A percentile compares a stretch with the other conserved stretches of the same genome.
Conservation (phyloP, 2,888 invertebrate genomes). For the Xestia xanthographa region DNA sequence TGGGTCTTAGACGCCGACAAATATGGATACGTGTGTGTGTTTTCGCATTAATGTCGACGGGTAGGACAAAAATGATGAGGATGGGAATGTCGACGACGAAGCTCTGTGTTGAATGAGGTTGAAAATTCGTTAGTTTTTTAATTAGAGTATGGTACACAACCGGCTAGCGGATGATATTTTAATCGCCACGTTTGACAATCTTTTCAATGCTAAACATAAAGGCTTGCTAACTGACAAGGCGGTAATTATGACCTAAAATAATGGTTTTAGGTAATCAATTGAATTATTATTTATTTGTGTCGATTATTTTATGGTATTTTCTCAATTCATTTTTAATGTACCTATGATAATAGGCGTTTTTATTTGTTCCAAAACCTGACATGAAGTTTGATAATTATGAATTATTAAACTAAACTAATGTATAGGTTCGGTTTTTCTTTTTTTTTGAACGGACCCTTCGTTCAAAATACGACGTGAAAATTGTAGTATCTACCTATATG, state of each 20-base stretch:
- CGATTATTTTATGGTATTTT: not conserved
- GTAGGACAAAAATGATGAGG: conserved; percentile 40
- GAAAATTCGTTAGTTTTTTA: not conserved
- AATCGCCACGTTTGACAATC: too few species aligned
- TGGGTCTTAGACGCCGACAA: conserved; percentile 86
- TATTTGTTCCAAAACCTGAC: not conserved
- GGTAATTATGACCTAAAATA: too few species aligned
- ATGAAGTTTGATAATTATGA: not conserved
- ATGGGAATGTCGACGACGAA: conserved; percentile 1
- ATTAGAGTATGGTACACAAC: not conserved
- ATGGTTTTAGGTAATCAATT: too few species aligned
- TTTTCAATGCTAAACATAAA: too few species aligned
- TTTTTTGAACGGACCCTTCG: too few species aligned
- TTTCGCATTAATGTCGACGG: conserved; percentile 63
- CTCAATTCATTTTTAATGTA: too few species aligned
- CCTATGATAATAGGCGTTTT: not conserved
- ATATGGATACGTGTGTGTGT: conserved; percentile 78
- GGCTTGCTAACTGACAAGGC: too few species aligned
- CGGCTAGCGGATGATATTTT: not conserved
- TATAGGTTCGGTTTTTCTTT: too few species aligned
- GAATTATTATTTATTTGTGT: not conserved
- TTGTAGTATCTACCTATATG: too few species aligned
- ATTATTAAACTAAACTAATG: not conserved
- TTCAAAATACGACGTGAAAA: not conserved
- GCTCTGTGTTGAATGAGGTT: not conserved